Evolutionary conservation across 2,888 invertebrate genomes (phyloP), one percentile per base, ranked within the genome.

Genomic region (Gandaritis pyraliata): DNA sequence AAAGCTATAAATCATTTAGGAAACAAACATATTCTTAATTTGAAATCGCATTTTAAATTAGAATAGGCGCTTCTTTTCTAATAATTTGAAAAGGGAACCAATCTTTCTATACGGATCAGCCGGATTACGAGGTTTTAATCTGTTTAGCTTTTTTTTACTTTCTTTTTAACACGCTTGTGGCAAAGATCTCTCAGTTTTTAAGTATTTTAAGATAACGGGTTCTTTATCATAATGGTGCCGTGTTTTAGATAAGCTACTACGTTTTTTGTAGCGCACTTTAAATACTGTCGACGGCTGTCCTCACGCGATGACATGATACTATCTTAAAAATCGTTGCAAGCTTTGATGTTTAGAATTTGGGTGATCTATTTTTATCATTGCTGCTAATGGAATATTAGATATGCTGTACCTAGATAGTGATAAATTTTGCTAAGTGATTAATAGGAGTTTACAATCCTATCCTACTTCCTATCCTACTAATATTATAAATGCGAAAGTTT

Each of bases 191-290:
- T 68, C 53, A 68, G 64, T 70, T 68, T n/a, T 72, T 61, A 64
- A 62, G 64, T 41, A 29, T 39, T 45, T 57, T 55, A 43, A 74
- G 82, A 81, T 82, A 82, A 78, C 77, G 73, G 75, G 58, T 68
- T 63, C 65, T 75, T 77, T 86, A 87, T 87, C 87, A 80, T 81
- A 86, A 87, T 84, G 76, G 76, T 68, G 70, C 70, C 76, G 72
- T 83, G 84, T 85, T 80, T 65, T 49, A 82, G 87, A 87, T 87
- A 87, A 86, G 85, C 82, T 83, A 78, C 83, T 72, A 72, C 71
- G 69, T 77, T 79, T 78, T 78, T 79, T 78, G 74, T 50, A 13
- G 39, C 59, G 71, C 67, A 72, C 72, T 73, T 43, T 72, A 73
- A n/a, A 72, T 73, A 77, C 75, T 76, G 72, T 75, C 76, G 69